Base-by-base conservation (phyloP, 2,113 vertebrate genomes). In the Takifugu flavidus region DNA sequence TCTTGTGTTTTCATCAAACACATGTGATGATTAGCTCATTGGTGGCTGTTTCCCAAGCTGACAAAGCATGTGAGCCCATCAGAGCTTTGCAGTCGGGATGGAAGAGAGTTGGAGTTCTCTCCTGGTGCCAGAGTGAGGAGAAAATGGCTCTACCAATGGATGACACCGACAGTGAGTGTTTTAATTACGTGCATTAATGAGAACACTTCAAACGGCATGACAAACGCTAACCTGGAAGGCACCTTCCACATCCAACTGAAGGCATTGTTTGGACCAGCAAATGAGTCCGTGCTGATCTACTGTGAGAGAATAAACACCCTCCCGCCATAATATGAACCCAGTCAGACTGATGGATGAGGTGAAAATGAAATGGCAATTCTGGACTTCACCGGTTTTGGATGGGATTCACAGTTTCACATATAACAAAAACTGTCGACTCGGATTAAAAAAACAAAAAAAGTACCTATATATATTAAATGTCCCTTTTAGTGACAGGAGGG, bases 401-500 rank as follows among this genome's bases (percentile, higher is more conserved):
- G 25, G 8, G 47, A 80, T 64, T 72, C 53, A 57, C 47, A 57
- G 42, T 43, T 67, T 69, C 63, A 67, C 50, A 46, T 55, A 70
- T 46, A 59, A 60, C 49, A 66, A 43, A 34, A 28, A 59, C 67
- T 67, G 59, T 77, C 65, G 65, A 25, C 45, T 77, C 49, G 50
- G 72, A 77, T 75, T 39, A 10, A 39, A 10, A 39, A 75, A 77
- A 68, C 70, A 49, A 5, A 63, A 58, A 79, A 63, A 13, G 53
- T 2, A 70, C 47, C 54, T 72, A 45, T 13, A 13, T 4, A 45
- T 27, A 49, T 5, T 59, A 62, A 74, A 60, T 72, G 59, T 25
- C 59, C 5, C 13, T 14, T 14, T n/a, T 4, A 6, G 47, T n/a
- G 47, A n/a, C 14, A n/a, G 47, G 47, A n/a, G 44, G 3, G 12